Conservation (phyloP, 2,113 vertebrate genomes). For the Barbus barbus region DNA sequence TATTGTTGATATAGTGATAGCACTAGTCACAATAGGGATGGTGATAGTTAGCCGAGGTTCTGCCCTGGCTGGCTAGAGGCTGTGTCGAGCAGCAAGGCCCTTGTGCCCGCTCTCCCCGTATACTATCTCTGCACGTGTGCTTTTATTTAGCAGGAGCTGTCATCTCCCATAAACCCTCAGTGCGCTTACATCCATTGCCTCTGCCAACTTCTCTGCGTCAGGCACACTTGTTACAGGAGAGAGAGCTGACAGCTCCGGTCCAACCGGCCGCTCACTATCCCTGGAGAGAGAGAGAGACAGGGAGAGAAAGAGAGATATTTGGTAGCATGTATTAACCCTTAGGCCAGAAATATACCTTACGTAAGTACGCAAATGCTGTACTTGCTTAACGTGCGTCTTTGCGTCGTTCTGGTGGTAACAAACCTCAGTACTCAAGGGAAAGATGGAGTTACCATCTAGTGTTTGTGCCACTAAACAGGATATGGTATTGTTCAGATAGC, state of each 20-base stretch:
- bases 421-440: background rate
- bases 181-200: constrained; percentile 68
- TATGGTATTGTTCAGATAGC: background rate
- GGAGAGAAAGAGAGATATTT: constrained; percentile 39
- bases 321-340: constrained; percentile 32
- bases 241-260: constrained; percentile 69
- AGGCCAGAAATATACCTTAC: constrained; percentile 12
- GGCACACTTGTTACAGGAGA: constrained; percentile 67
- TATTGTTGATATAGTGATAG: constrained; percentile 38
- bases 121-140: constrained; percentile 60
- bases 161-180: constrained; percentile 75
- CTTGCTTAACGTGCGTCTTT: background rate
- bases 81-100: constrained; percentile 49
- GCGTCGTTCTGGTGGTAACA: background rate
- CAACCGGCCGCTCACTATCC: constrained; percentile 51
- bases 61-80: constrained; percentile 37
- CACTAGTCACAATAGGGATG: constrained; percentile 33
- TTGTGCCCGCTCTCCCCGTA: constrained; percentile 51
- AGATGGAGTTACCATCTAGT: background rate
- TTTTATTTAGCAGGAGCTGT: constrained; percentile 76
- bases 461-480: background rate
- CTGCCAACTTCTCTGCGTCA: constrained; percentile 73
- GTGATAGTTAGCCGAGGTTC: constrained; percentile 47
- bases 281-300: constrained; percentile 40
- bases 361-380: background rate